Conservation (phyloP, 2,888 invertebrate species). For the Candidula unifasciata region DNA sequence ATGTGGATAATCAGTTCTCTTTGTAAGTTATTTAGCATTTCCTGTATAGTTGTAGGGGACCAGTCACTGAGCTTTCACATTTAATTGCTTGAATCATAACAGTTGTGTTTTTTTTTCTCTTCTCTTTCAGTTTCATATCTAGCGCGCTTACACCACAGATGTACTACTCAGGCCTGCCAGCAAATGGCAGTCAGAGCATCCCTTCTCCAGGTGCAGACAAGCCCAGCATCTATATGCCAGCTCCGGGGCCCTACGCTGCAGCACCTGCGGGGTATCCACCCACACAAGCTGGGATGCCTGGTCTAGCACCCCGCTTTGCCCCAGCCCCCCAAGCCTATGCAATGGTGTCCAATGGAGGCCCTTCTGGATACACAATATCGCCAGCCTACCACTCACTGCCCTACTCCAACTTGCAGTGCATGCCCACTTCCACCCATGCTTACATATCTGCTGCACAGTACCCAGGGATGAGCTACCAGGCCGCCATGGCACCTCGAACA, state of each 20-base stretch:
- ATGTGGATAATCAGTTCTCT: too few species aligned
- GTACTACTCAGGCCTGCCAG: slow-evolving; percentile 48
- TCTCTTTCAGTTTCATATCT: slow-evolving; percentile 20
- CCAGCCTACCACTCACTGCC: slow-evolving; percentile 45
- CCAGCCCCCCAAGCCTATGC: slow-evolving; percentile 49
- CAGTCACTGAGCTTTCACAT: neutral
- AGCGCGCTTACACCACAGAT: slow-evolving; percentile 13
- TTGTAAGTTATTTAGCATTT: too few species aligned
- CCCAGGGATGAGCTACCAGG: slow-evolving; percentile 42
- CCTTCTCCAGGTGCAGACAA: slow-evolving; percentile 32
- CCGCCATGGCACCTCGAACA: slow-evolving; percentile 35
- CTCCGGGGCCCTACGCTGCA: slow-evolving; percentile 26
- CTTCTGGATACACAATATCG: slow-evolving; percentile 40
- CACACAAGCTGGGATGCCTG: slow-evolving; percentile 26
- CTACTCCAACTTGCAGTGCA: slow-evolving; percentile 39
- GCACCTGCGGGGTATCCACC: slow-evolving; percentile 39
- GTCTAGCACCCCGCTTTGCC: slow-evolving; percentile 40
- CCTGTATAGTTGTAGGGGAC: too few species aligned
- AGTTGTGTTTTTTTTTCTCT: neutral
- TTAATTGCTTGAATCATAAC: neutral
- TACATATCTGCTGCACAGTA: slow-evolving; percentile 52
- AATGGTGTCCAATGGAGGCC: slow-evolving; percentile 45
- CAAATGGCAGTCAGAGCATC: slow-evolving; percentile 36
- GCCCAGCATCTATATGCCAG: slow-evolving; percentile 42
- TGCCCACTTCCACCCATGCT: slow-evolving; percentile 38